A percentile compares a stretch with the other conserved stretches of the same genome.
Evolutionary conservation across 2,113 vertebrate species (phyloP).

Genomic region (Rhegmatorhina hoffmannsi): DNA sequence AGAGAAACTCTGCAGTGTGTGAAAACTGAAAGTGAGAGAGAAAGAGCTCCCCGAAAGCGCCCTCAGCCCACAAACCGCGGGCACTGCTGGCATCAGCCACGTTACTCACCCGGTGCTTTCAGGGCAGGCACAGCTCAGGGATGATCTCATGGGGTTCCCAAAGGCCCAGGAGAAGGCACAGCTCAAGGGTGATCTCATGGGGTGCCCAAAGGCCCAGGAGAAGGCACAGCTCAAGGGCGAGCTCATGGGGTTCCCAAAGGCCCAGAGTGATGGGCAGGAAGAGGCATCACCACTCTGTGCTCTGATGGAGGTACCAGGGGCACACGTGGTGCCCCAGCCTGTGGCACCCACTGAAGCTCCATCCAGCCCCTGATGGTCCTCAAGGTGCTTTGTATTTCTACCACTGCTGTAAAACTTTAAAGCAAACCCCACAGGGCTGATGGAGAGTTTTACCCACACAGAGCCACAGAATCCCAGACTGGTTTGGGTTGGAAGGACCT

Average conservation of each 20-base stretch:
- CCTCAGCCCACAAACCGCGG: background rate
- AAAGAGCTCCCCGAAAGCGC: background rate
- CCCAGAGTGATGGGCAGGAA: no score
- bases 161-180: background rate
- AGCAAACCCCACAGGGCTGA: background rate
- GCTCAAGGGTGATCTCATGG: background rate
- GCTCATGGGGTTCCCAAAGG: background rate
- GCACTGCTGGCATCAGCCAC: fast-evolving
- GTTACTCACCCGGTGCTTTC: background rate
- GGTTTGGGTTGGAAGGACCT: background rate
- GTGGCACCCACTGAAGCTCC: background rate
- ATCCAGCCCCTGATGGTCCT: fast-evolving
- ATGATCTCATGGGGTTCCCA: background rate
- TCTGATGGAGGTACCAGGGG: background rate
- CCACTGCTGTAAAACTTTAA: fast-evolving
- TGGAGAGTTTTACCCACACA: fast-evolving
- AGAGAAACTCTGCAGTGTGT: background rate
- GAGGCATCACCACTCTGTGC: background rate
- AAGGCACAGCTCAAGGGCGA: background rate
- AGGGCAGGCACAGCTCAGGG: background rate
- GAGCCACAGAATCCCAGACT: background rate
- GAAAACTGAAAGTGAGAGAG: constrained; percentile 10
- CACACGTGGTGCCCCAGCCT: fast-evolving
- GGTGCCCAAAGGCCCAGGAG: background rate
- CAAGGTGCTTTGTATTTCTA: fast-evolving